Evolutionary conservation across 37 sponge, comb jelly and placozoan genomes (phyloP).

Genomic region (Hexactinellida sp.): DNA sequence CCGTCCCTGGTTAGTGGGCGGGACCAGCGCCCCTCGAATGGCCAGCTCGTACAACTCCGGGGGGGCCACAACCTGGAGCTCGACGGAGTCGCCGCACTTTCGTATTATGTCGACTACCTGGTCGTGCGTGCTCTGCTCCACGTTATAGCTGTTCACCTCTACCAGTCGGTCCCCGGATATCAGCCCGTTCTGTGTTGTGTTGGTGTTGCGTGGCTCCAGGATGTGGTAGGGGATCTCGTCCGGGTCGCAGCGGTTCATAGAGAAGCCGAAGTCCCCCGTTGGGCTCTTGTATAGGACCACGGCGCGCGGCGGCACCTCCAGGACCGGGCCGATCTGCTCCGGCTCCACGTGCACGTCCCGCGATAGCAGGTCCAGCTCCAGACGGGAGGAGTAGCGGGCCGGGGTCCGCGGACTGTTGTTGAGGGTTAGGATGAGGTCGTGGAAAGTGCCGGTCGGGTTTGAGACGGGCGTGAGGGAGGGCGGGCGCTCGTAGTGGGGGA

Average conservation of each 20-base stretch:
- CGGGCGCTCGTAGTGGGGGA: neutral
- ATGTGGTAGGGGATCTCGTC: neutral
- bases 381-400: neutral
- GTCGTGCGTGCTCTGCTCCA: constrained; percentile 61
- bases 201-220: constrained; percentile 2
- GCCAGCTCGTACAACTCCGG: constrained; percentile 72
- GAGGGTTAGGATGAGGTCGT: neutral
- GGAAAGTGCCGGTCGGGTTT: neutral
- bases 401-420: neutral
- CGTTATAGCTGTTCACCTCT: constrained; percentile 71
- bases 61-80: constrained; percentile 51
- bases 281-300: neutral
- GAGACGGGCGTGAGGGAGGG: neutral
- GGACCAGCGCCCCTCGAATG: constrained; percentile 46
- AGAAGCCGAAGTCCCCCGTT: constrained; percentile 12
- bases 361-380: neutral
- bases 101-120: constrained; percentile 77
- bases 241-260: neutral
- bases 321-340: neutral
- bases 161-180: constrained; percentile 78
- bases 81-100: constrained; percentile 37
- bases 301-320: neutral
- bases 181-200: constrained; percentile 26
- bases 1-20: neutral
- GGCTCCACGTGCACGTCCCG: constrained; percentile 14